A percentile compares a stretch with the other conserved stretches of the same genome.
Evolutionary conservation across 35 echinoderm and acorn worm species (phyloP).

Genomic region (Lytechinus pictus): DNA sequence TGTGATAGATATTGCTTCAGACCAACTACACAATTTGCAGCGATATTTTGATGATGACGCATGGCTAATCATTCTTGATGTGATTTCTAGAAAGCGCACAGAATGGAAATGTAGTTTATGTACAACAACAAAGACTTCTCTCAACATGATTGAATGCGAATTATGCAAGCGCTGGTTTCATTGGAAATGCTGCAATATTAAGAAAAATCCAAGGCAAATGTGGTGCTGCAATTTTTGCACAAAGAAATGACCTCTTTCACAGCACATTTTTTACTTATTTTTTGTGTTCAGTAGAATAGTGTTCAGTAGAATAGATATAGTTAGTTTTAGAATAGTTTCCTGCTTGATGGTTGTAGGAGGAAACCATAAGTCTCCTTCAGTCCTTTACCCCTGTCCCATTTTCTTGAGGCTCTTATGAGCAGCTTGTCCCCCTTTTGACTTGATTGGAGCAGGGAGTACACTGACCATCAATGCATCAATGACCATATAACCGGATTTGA

Average conservation of each 20-base stretch:
- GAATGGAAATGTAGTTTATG: background rate
- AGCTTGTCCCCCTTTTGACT: background rate
- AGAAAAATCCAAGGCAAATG: background rate
- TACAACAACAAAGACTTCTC: background rate
- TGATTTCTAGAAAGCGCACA: background rate
- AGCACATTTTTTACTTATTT: background rate
- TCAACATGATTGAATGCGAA: background rate
- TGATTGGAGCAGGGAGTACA: constrained; percentile 25
- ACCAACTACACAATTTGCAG: background rate
- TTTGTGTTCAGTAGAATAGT: background rate
- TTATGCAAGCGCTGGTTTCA: background rate
- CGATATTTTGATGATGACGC: constrained; percentile 7
- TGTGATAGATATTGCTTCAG: background rate
- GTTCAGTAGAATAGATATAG: background rate
- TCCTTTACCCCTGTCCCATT: background rate
- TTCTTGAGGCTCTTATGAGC: background rate
- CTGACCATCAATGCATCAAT: background rate
- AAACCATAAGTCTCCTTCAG: constrained; percentile 12
- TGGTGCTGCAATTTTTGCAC: background rate
- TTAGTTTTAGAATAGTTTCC: background rate
- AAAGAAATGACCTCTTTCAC: background rate
- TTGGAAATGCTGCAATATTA: constrained; percentile 13
- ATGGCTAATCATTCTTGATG: background rate
- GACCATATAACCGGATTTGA: background rate
- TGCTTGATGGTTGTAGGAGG: background rate